Conservation (phyloP, 2,113 vertebrate genomes). For the Trochalopteron elliotii region DNA sequence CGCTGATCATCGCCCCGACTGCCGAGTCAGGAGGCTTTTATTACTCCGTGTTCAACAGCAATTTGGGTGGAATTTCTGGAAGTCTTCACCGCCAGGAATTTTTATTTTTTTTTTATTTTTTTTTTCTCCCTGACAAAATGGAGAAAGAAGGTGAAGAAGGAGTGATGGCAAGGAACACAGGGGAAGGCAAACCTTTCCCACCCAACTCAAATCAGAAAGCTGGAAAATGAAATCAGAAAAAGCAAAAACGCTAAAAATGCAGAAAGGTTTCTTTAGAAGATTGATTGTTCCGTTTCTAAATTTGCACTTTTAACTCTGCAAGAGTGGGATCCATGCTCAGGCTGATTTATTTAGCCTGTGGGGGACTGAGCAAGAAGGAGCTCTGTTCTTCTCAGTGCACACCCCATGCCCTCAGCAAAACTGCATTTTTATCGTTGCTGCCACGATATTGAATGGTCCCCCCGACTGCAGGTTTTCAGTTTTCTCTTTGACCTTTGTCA, state of each 20-base stretch:
- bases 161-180: not conserved
- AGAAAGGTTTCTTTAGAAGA: not conserved
- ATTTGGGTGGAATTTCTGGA: conserved; percentile 19
- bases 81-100: not conserved
- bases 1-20: not conserved
- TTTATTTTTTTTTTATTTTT: not conserved
- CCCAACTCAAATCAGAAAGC: not conserved
- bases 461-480: not conserved
- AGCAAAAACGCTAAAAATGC: not conserved
- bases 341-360: not conserved
- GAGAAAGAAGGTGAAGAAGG: not conserved
- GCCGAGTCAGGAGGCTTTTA: not conserved
- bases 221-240: not conserved
- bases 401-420: not conserved
- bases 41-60: conserved; percentile 4
- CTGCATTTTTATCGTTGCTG: not conserved
- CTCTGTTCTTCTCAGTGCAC: not conserved
- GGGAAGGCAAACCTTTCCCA: not conserved
- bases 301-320: not conserved
- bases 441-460: not conserved
- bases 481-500: not conserved
- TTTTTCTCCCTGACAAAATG: not conserved
- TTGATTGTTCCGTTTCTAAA: not conserved
- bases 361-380: not conserved
- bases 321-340: not conserved